Evolutionary conservation across 1,140 invertebrate genomes (phyloP), one percentile per base, ranked within the genome.

Genomic region (Eufriesea mexicana): DNA sequence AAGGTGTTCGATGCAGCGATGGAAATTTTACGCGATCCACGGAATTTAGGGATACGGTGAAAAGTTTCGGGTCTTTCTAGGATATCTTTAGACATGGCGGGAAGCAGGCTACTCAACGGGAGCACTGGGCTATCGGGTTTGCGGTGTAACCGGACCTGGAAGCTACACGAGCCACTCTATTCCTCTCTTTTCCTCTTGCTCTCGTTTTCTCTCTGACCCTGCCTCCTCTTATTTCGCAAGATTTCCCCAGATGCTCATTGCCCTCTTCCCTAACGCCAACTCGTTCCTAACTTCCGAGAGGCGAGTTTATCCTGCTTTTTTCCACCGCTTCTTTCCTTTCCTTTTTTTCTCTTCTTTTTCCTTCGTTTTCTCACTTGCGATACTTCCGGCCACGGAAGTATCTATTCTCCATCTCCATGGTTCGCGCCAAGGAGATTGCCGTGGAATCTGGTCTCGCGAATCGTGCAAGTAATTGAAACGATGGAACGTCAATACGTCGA

Each of bases 181-280:
- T 57, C 67, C 61, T 45, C 62, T 73, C 51, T 55, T 18, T 47
- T 55, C 74, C 66, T 70, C 72, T 51, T 20, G 61, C 75, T 70
- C 42, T 23, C 45, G 12, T 68, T 68, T 42, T 66, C 47, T 35
- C 35, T 45, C 54, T 20, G 72, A 78, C 76, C 68, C 77, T 78
- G 72, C 78, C 67, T 88, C 55, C 85, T 88, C 86, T 90, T 90
- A 90, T 90, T 90, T 90, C 82, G 79, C 78, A 88, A 88, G 89
- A 90, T 90, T 90, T 90, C 89, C 89, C 89, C 76, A 66, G 88
- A 84, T 90, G 89, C 89, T 90, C 89, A 90, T 90, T 90, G 89
- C 86, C 84, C 84, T 86, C 78, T 90, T 86, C 89, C 88, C 84
- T 78, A 88, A 88, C 86, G 57, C 76, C 85, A 79, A 88, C 87